These are phyloP conservation scores for Muscicapa comitata DNA, from an alignment of 2,797 vertebrate species.

Conservation along the genomic window DNA sequence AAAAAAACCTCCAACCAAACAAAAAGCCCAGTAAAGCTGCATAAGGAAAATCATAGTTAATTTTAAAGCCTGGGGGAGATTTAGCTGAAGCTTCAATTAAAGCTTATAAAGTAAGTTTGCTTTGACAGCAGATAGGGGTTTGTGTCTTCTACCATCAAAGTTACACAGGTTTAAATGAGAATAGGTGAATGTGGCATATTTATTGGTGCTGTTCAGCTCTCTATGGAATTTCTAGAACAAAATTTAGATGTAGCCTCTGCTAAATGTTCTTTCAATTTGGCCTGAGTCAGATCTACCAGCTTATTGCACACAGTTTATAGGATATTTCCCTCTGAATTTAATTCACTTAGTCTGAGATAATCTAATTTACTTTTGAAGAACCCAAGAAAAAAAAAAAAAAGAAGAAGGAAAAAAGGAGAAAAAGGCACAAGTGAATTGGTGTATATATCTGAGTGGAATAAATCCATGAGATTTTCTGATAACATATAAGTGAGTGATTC, in stretches of 20 bases:
- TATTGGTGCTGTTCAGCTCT: not conserved
- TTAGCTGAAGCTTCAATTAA: not conserved
- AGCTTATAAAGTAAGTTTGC: not conserved
- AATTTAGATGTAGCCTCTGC: not conserved
- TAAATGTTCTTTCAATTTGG: not conserved
- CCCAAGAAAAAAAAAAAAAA: not conserved
- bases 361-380: not conserved
- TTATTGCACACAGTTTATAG: not conserved
- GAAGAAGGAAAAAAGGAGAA: rapidly evolving
- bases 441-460: not conserved
- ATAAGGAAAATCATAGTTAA: not conserved
- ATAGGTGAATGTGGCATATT: not conserved
- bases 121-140: not conserved
- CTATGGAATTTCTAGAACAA: not conserved
- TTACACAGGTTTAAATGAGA: not conserved
- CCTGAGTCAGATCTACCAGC: not conserved
- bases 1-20: not conserved
- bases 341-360: not conserved
- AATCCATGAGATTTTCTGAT: not conserved
- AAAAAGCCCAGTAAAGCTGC: not conserved
- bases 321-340: not conserved
- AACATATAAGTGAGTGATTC: not conserved
- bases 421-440: not conserved
- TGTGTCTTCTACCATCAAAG: not conserved
- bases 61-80: not conserved